Conservation (phyloP, 2,113 vertebrate genomes). For the Coreoperca whiteheadi region DNA sequence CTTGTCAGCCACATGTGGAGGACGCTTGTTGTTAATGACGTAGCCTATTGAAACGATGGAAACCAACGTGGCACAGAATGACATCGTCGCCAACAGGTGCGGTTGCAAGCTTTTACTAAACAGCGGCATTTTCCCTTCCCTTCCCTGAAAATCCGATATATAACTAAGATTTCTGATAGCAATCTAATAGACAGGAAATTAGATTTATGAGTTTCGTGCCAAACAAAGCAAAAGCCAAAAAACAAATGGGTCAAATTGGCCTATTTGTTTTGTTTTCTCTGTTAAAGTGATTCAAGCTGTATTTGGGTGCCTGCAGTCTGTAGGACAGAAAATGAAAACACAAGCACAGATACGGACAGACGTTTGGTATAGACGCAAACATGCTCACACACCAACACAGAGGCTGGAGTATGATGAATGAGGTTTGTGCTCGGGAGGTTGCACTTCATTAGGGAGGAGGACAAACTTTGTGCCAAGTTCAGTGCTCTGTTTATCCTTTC, state of each 20-base stretch:
- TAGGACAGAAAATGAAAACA: conserved; percentile 56
- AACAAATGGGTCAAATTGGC: conserved; percentile 25
- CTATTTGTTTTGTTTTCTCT: conserved; percentile 54
- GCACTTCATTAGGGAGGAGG: conserved; percentile 76
- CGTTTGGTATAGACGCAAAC: conserved; percentile 11
- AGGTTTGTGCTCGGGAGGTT: conserved; percentile 65
- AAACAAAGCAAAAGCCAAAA: conserved; percentile 50
- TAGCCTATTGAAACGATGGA: too few relatives aligned
- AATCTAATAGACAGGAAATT: conserved; percentile 73
- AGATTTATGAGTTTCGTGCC: conserved; percentile 49
- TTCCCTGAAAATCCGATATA: conserved; percentile 65
- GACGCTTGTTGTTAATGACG: too few relatives aligned
- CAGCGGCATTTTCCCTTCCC: too few relatives aligned
- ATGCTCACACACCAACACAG: conserved; percentile 21
- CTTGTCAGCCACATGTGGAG: too few relatives aligned
- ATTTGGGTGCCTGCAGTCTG: conserved; percentile 41
- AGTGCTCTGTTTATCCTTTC: conserved; percentile 76
- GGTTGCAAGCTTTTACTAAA: too few relatives aligned
- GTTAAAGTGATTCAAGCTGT: conserved; percentile 50
- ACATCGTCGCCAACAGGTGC: too few relatives aligned
- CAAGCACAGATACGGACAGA: conserved; percentile 33
- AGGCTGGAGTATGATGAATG: conserved; percentile 74
- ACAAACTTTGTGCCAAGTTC: conserved; percentile 74
- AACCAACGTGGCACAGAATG: too few relatives aligned
- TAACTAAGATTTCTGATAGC: conserved; percentile 51